Base-by-base conservation (phyloP, 2,888 invertebrate genomes). In the Trichacis sp. region DNA sequence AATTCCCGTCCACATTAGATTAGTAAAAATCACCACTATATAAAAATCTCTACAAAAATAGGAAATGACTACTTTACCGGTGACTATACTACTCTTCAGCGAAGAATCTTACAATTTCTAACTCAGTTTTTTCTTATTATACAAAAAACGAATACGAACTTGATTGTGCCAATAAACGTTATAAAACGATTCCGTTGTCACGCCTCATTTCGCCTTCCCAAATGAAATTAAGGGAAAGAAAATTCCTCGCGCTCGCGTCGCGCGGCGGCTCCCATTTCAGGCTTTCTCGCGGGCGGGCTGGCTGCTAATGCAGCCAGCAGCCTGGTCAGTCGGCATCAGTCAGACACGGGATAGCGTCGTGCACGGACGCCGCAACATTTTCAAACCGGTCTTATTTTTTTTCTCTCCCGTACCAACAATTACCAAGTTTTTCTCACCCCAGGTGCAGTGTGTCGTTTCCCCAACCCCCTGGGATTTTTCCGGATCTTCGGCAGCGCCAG, bases 271-370 rank as follows among this genome's bases (percentile, higher is more conserved):
- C 54, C 59, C 56, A 49, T 48, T 49, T 48, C 38, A 42, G 40
- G 18, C 17, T 24, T 48, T 58, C 55, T 43, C 60, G 54, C 63
- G 50, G 65, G 62, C 49, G 43, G 66, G 45, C 65, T n/a, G 73
- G 30, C 9, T 30, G 6, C 73, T 62, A 47, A 64, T 46, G n/a
- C n/a, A 50, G 69, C 69, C 62, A 69, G 71, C n/a, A n/a, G n/a
- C n/a, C n/a, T n/a, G n/a, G n/a, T n/a, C n/a, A n/a, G n/a, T n/a
- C n/a, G n/a, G n/a, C n/a, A n/a, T 80, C 78, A 81, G 82, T 82
- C 77, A 79, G 77, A 77, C 76, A 77, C 76, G 77, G 79, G 77
- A 78, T 78, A 79, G 78, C 79, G 71, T 61, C 65, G 72, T 68
- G 71, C 63, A 53, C 68, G 72, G 71, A 69, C 42, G 15, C 17